Conservation (phyloP, 1,140 invertebrate species). For the Zaprionus africanus region DNA sequence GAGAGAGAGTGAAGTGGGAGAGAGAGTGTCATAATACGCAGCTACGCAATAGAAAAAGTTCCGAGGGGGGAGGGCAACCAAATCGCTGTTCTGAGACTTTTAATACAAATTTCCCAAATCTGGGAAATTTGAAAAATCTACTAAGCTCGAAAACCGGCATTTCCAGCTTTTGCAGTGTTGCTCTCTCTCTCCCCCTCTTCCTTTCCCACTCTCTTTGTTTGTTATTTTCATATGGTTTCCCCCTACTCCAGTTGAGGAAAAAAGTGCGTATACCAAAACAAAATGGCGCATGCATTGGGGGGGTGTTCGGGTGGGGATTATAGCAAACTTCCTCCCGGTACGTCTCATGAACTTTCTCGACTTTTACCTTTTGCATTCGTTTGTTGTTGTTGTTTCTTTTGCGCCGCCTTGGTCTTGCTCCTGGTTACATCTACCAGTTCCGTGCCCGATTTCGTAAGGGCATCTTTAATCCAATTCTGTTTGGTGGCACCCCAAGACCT, state of each 20-base stretch:
- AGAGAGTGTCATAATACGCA: slow-evolving; percentile 24
- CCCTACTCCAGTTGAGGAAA: slow-evolving; percentile 9
- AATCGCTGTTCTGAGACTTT: neutral
- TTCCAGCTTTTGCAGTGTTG: slow-evolving; percentile 10
- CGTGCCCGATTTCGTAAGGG: slow-evolving; percentile 76
- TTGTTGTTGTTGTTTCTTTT: slow-evolving; percentile 38
- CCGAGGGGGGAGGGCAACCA: neutral
- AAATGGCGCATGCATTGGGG: slow-evolving; percentile 58
- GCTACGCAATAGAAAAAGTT: slow-evolving; percentile 31
- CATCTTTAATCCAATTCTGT: slow-evolving; percentile 81
- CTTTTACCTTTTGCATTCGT: slow-evolving; percentile 63
- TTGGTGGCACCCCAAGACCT: slow-evolving; percentile 66
- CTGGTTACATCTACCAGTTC: slow-evolving; percentile 74
- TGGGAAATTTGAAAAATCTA: slow-evolving; percentile 23
- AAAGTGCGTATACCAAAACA: slow-evolving; percentile 75
- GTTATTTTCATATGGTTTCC: slow-evolving; percentile 37
- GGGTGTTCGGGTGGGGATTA: neutral
- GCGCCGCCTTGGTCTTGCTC: slow-evolving; percentile 43
- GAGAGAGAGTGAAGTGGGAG: neutral
- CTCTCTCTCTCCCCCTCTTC: neutral
- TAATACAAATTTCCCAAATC: slow-evolving; percentile 43
- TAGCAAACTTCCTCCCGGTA: slow-evolving; percentile 39
- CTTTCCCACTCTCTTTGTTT: slow-evolving; percentile 12
- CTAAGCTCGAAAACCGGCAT: slow-evolving; percentile 64
- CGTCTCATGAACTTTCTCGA: slow-evolving; percentile 12